phyloP scores from a whole-genome alignment of 2,113 vertebrate species.

The Willisornis vidua region DNA sequence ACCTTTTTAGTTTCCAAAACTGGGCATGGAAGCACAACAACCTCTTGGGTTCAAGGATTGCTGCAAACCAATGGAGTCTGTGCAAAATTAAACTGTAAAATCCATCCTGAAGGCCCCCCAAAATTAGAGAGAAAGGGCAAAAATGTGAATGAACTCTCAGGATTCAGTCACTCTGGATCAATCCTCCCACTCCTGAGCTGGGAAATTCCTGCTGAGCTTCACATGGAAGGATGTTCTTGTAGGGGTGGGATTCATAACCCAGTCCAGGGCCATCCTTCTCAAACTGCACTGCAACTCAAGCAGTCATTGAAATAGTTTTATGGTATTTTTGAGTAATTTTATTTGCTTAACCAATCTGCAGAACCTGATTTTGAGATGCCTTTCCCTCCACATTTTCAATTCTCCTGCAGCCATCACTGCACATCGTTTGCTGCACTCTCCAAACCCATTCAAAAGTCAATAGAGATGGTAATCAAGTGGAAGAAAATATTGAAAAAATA shows the following conservation, averaged over 20 bases:
- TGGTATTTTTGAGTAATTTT: not conserved
- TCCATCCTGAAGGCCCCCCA: accelerated
- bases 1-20: not conserved
- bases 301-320: not conserved
- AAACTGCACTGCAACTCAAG: not conserved
- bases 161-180: not conserved
- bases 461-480: not conserved
- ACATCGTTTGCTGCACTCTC: not conserved
- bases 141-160: not conserved
- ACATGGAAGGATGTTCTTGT: not conserved
- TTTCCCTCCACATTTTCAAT: not conserved
- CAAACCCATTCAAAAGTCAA: not conserved
- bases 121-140: not conserved
- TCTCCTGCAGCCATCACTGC: not conserved
- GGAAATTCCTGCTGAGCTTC: not conserved
- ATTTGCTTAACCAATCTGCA: not conserved
- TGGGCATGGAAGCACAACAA: not conserved
- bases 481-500: not conserved
- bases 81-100: not conserved
- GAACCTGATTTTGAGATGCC: not conserved
- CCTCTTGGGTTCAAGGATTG: not conserved
- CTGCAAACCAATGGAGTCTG: not conserved
- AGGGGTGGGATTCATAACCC: not conserved
- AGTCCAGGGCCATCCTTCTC: not conserved
- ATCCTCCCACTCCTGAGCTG: not conserved